Evolutionary conservation across 2,113 vertebrate genomes (phyloP).

Genomic region (Tyrannus savana): DNA sequence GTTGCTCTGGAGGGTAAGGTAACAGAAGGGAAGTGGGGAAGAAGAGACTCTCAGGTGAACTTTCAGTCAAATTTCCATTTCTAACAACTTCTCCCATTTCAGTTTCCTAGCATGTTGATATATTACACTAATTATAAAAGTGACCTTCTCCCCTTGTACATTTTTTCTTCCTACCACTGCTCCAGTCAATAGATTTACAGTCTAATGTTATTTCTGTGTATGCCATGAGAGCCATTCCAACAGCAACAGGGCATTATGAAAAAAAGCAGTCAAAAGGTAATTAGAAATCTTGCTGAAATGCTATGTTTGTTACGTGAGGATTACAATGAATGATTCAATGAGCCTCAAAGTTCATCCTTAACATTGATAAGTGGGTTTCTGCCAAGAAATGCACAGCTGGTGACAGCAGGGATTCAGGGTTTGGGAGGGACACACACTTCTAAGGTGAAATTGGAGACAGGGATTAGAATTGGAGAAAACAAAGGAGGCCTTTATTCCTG

Average conservation of each 20-base stretch:
- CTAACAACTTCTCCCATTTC: slow-evolving; percentile 55
- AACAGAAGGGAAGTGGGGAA: neutral
- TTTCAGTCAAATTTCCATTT: slow-evolving; percentile 60
- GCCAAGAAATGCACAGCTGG: slow-evolving; percentile 36
- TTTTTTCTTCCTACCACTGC: neutral
- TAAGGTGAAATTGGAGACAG: slow-evolving; percentile 52
- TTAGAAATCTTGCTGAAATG: slow-evolving; percentile 65
- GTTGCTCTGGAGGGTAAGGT: neutral
- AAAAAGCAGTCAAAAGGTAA: slow-evolving; percentile 39
- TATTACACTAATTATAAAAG: slow-evolving; percentile 50
- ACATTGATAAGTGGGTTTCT: slow-evolving; percentile 51
- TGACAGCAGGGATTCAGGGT: slow-evolving; percentile 46
- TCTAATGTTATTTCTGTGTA: slow-evolving; percentile 23
- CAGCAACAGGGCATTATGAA: slow-evolving; percentile 24
- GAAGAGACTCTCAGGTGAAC: slow-evolving; percentile 39
- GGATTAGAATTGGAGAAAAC: slow-evolving; percentile 24
- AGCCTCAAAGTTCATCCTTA: slow-evolving; percentile 47
- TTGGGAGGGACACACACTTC: slow-evolving; percentile 35
- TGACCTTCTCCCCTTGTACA: neutral
- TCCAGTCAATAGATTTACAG: slow-evolving; percentile 16
- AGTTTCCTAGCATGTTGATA: slow-evolving; percentile 23
- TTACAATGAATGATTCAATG: slow-evolving; percentile 50
- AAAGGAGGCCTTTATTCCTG: slow-evolving; percentile 62
- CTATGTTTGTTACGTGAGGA: slow-evolving; percentile 48
- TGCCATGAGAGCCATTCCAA: slow-evolving; percentile 30